Conservation (phyloP, 2,888 invertebrate genomes). For the Antitype chi region DNA sequence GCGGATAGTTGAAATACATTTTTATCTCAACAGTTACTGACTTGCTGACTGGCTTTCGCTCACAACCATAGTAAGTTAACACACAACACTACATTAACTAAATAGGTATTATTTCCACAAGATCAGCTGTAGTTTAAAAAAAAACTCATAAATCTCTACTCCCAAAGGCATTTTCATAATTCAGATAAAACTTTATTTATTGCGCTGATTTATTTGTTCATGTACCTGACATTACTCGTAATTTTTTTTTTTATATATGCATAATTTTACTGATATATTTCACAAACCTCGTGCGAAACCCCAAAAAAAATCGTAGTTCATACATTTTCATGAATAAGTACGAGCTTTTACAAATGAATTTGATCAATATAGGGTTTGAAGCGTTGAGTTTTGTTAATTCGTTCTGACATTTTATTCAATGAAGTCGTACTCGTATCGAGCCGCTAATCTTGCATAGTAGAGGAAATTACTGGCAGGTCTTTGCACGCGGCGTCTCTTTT, state of each 20-base stretch:
- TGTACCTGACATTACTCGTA: slow-evolving; percentile 71
- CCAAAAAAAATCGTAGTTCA: slow-evolving; percentile 29
- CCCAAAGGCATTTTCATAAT: slow-evolving; percentile 78
- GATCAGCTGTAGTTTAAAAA: slow-evolving; percentile 64
- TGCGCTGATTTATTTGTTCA: slow-evolving; percentile 79
- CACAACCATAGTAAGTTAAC: not conserved
- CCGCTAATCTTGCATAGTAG: slow-evolving; percentile 62
- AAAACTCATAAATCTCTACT: slow-evolving; percentile 80
- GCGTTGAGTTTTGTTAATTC: slow-evolving; percentile 14
- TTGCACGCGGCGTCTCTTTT: slow-evolving; percentile 64
- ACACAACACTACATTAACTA: not conserved
- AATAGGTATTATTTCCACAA: slow-evolving; percentile 20
- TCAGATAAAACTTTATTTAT: slow-evolving; percentile 85
- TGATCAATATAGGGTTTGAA: slow-evolving; percentile 6
- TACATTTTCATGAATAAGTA: slow-evolving; percentile 29
- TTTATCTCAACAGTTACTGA: not conserved
- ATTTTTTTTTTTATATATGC: slow-evolving; percentile 53
- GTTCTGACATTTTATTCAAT: slow-evolving; percentile 16
- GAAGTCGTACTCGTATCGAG: slow-evolving; percentile 25
- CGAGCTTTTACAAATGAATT: slow-evolving; percentile 19
- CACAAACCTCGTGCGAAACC: slow-evolving; percentile 42
- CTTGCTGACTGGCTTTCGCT: not conserved
- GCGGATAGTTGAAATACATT: not conserved
- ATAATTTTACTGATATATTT: slow-evolving; percentile 50
- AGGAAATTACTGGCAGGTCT: slow-evolving; percentile 69